These are phyloP conservation scores for Helostoma temminkii DNA, from an alignment of 2,797 vertebrate species.

Conservation along the genomic window DNA sequence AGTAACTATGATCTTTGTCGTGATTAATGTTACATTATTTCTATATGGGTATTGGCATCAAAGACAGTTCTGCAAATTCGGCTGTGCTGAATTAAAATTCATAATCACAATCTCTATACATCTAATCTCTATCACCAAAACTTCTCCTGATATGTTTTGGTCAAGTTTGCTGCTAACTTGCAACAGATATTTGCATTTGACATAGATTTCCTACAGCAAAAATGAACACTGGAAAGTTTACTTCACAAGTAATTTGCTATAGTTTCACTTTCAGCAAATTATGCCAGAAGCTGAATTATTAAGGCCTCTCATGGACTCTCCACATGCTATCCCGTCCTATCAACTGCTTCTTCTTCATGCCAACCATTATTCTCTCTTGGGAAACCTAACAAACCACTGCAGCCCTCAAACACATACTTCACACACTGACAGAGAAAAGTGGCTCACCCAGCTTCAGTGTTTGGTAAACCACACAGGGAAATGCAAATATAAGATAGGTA, in stretches of 20 bases:
- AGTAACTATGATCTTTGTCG: no score
- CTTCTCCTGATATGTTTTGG: neutral
- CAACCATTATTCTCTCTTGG: constrained; percentile 54
- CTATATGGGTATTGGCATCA: no score
- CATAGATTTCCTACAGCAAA: constrained; percentile 4
- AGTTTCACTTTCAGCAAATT: constrained; percentile 40
- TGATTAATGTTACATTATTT: no score
- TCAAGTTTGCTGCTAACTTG: neutral
- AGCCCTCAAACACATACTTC: constrained; percentile 19
- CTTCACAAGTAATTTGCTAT: constrained; percentile 36
- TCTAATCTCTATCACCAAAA: neutral
- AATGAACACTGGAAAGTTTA: constrained; percentile 34
- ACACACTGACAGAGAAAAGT: constrained; percentile 18
- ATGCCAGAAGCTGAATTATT: constrained; percentile 61
- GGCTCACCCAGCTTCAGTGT: constrained; percentile 21
- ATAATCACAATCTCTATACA: no score
- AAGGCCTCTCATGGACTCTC: constrained; percentile 41
- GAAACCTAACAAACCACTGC: constrained; percentile 44
- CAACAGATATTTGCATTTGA: constrained; percentile 22
- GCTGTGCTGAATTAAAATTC: no score
- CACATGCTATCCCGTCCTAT: constrained; percentile 17
- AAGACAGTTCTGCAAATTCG: no score
- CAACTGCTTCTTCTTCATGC: constrained; percentile 39
- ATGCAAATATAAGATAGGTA: constrained; percentile 35
- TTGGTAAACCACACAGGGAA: constrained; percentile 23